A percentile compares a stretch with the other conserved stretches of the same genome.
These are phyloP conservation scores for Actinernus sp. DNA, from an alignment of 92 coral and sea anemone species.

Conservation along the genomic window DNA sequence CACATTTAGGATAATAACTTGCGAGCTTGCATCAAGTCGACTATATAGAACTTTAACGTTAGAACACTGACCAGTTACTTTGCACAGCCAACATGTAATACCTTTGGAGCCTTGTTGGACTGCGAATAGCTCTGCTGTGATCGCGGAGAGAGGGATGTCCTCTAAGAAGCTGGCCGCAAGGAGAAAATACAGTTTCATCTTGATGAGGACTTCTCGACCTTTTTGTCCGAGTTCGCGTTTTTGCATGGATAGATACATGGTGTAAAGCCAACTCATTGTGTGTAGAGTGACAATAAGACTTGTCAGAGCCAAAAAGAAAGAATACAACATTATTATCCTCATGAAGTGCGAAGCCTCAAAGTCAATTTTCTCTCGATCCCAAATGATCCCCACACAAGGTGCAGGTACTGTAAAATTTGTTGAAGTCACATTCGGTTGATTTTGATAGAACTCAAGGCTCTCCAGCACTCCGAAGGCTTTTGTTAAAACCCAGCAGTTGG, in stretches of 20 bases:
- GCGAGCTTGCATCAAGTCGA: conserved; percentile 51
- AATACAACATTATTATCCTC: conserved; percentile 54
- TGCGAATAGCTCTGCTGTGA: conserved; percentile 88
- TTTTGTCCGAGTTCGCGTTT: conserved; percentile 75
- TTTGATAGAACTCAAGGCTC: conserved; percentile 40
- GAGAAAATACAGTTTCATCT: conserved; percentile 78
- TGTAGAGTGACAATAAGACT: conserved; percentile 72
- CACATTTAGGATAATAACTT: conserved; percentile 71
- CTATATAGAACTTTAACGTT: conserved; percentile 56
- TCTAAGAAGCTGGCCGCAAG: conserved; percentile 81
- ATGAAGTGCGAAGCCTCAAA: conserved; percentile 50
- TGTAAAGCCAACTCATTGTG: conserved; percentile 81
- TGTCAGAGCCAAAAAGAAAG: conserved; percentile 76
- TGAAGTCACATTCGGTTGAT: conserved; percentile 52
- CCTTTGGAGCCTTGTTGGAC: conserved; percentile 84
- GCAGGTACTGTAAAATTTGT: conserved; percentile 63
- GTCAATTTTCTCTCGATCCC: conserved; percentile 68
- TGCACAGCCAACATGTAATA: conserved; percentile 86
- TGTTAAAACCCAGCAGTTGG: conserved; percentile 74
- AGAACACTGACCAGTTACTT: conserved; percentile 67
- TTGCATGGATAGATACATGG: conserved; percentile 70
- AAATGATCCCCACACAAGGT: conserved; percentile 64
- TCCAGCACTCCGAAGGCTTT: conserved; percentile 60
- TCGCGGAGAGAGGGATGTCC: conserved; percentile 92
- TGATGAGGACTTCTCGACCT: conserved; percentile 63